Evolutionary conservation across 2,113 vertebrate genomes (phyloP).

Genomic region (Motacilla tschutschensis): DNA sequence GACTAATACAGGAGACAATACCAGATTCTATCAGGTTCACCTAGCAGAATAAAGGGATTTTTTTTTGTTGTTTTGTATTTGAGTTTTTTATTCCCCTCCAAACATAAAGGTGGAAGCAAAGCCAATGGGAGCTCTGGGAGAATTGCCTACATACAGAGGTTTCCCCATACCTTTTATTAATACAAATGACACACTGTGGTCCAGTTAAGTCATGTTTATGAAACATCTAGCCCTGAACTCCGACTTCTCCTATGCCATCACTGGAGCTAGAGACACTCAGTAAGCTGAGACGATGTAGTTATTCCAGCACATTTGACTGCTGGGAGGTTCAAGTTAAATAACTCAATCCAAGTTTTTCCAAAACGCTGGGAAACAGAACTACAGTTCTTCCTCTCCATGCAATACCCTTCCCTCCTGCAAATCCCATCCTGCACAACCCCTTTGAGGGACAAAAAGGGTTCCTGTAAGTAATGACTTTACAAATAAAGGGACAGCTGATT

Average conservation of each 20-base stretch:
- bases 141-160: neutral
- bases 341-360: neutral
- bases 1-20: neutral
- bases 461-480: neutral
- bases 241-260: neutral
- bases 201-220: neutral
- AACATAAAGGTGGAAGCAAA: neutral
- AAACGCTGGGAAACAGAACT: neutral
- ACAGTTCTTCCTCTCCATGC: neutral
- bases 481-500: neutral
- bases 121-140: rapidly evolving
- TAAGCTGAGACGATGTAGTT: neutral
- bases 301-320: neutral
- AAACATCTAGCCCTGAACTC: neutral
- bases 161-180: rapidly evolving
- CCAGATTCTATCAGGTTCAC: neutral
- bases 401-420: too few relatives aligned
- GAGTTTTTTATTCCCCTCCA: neutral
- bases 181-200: neutral
- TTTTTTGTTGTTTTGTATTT: rapidly evolving
- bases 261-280: neutral
- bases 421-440: neutral
- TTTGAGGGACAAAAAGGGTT: neutral
- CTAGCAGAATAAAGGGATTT: neutral
- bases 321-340: neutral